Conservation (phyloP, 2,113 vertebrate genomes). For the Andinoacara biseriatus region DNA sequence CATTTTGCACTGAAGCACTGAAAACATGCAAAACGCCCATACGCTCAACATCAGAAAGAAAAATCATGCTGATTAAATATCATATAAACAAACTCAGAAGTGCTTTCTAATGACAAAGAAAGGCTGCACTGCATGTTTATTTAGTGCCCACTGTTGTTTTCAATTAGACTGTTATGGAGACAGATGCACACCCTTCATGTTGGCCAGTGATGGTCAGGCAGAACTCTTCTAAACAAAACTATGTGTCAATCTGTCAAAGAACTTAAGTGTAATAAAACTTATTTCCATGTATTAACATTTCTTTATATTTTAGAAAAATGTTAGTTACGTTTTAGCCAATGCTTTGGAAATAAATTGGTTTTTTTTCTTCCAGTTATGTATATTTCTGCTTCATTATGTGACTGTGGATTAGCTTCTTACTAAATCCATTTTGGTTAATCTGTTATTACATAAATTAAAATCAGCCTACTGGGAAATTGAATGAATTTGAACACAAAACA, state of each 20-base stretch:
- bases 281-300: too few species aligned
- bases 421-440: slow-evolving; percentile 30
- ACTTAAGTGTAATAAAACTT: too few species aligned
- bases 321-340: not conserved
- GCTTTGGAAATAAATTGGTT: not conserved
- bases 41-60: not conserved
- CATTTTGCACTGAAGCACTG: not conserved
- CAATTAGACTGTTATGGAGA: not conserved
- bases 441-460: slow-evolving; percentile 9
- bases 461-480: slow-evolving; percentile 27
- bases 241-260: not conserved
- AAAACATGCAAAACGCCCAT: not conserved
- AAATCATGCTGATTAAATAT: not conserved
- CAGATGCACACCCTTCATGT: not conserved
- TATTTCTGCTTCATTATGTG: slow-evolving; percentile 1
- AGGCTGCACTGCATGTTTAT: too few species aligned
- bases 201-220: not conserved
- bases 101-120: not conserved
- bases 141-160: too few species aligned
- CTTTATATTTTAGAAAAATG: too few species aligned
- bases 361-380: not conserved
- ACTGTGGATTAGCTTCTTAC: not conserved
- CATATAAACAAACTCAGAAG: not conserved
- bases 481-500: slow-evolving; percentile 26
- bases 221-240: not conserved